Percentiles rank a stretch among this genome's conserved stretches.
Evolutionary conservation across 2,888 invertebrate species (phyloP).

Genomic region (Ceriagrion tenellum): DNA sequence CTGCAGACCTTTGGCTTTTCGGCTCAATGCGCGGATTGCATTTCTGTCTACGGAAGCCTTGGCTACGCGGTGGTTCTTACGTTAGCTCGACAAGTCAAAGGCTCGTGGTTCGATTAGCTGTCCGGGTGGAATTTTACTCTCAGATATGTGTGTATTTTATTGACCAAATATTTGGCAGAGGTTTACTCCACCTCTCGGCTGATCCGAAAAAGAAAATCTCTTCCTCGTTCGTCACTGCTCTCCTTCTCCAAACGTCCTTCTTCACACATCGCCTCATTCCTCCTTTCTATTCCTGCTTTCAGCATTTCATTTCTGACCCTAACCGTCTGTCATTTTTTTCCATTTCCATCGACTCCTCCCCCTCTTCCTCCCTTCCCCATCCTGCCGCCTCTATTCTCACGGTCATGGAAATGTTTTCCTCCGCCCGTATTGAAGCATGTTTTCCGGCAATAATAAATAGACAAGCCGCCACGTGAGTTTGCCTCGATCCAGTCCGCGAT

Average conservation of each 20-base stretch:
- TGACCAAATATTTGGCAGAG: too few relatives aligned
- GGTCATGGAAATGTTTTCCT: background rate
- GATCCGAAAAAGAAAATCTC: background rate
- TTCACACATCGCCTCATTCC: background rate
- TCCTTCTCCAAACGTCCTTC: background rate
- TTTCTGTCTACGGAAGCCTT: too few relatives aligned
- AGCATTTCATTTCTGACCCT: background rate
- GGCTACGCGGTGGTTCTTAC: too few relatives aligned
- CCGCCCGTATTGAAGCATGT: conserved; percentile 17
- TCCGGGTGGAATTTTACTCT: too few relatives aligned
- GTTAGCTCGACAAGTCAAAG: too few relatives aligned
- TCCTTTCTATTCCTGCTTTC: background rate
- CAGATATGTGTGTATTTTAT: too few relatives aligned
- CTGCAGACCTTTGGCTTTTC: too few relatives aligned
- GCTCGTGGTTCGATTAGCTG: too few relatives aligned
- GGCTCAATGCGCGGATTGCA: too few relatives aligned
- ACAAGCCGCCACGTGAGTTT: background rate
- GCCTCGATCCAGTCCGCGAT: conserved; percentile 25
- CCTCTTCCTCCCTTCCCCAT: background rate
- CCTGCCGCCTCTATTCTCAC: conserved; percentile 5
- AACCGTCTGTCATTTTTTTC: background rate
- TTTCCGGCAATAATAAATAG: conserved; percentile 36
- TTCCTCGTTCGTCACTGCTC: background rate
- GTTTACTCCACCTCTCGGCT: too few relatives aligned
- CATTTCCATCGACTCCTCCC: background rate